A percentile compares a stretch with the other conserved stretches of the same genome.
Evolutionary conservation across 2,888 invertebrate species (phyloP).

Genomic region (Lomographa bimaculata): DNA sequence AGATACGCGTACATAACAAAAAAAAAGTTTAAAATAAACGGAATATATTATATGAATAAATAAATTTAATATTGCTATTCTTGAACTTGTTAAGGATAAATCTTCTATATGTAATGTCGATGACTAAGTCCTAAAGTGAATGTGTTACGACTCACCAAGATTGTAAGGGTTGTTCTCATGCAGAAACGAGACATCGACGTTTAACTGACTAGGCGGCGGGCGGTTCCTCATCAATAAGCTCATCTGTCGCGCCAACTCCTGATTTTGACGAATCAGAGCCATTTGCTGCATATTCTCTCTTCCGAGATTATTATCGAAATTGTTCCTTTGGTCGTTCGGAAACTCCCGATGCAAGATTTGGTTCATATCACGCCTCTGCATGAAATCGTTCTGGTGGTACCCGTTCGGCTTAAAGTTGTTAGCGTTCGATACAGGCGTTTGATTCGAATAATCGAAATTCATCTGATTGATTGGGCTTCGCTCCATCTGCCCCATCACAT

Average conservation of each 20-base stretch:
- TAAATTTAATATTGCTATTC: too few relatives aligned
- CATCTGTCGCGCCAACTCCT: constrained; percentile 74
- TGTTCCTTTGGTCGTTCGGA: constrained; percentile 55
- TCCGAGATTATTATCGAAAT: constrained; percentile 56
- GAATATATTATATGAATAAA: too few relatives aligned
- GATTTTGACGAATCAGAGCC: constrained; percentile 64
- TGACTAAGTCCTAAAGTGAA: too few relatives aligned
- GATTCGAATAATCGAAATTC: constrained; percentile 63
- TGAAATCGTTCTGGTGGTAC: constrained; percentile 64
- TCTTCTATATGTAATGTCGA: too few relatives aligned
- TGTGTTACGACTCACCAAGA: constrained; percentile 67
- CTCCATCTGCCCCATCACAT: constrained; percentile 61
- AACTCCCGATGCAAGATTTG: constrained; percentile 59
- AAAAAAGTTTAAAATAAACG: too few relatives aligned
- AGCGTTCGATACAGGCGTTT: constrained; percentile 47
- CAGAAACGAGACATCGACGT: constrained; percentile 73
- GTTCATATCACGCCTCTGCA: constrained; percentile 62
- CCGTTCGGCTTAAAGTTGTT: constrained; percentile 69
- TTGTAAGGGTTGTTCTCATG: constrained; percentile 74
- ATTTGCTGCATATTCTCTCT: constrained; percentile 63
- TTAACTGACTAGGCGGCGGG: constrained; percentile 69
- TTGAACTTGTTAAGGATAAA: too few relatives aligned
- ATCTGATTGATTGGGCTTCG: constrained; percentile 53
- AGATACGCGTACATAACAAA: too few relatives aligned
- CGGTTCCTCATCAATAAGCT: constrained; percentile 67